phyloP scores from a whole-genome alignment of 2,888 invertebrate genomes.

The Trissolcus japonicus region DNA sequence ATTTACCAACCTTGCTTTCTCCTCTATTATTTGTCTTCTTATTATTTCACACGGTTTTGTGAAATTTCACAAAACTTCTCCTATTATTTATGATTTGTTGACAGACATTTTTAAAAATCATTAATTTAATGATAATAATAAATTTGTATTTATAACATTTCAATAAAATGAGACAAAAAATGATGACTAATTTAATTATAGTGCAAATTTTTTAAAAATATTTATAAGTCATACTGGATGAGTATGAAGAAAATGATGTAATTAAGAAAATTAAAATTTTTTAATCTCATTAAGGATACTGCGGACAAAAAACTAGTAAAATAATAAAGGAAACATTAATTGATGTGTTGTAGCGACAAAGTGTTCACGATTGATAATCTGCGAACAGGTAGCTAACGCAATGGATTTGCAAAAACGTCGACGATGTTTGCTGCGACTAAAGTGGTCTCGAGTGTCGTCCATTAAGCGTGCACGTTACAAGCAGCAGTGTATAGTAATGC shows the following conservation, averaged over 20 bases:
- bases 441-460: conserved; percentile 75
- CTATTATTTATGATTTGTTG: no score
- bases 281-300: no score
- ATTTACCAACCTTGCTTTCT: conserved; percentile 44
- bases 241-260: no score
- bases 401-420: conserved; percentile 74
- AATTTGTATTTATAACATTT: no score
- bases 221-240: no score
- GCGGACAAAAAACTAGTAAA: no score
- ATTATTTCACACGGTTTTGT: conserved; percentile 41
- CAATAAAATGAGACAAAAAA: no score
- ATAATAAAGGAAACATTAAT: conserved; percentile 6
- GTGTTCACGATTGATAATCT: conserved; percentile 33
- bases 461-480: conserved; percentile 69
- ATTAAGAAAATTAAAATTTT: not conserved
- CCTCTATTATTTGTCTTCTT: conserved; percentile 45
- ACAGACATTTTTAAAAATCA: no score
- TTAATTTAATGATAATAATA: no score
- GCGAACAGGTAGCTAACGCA: conserved; percentile 55
- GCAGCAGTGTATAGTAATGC: conserved; percentile 58
- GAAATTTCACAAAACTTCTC: not conserved
- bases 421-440: conserved; percentile 74
- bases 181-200: no score
- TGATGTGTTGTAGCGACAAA: not conserved
- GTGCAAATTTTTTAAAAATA: no score